These are phyloP conservation scores for Paraescarpia echinospica DNA, from an alignment of 1,140 invertebrate genomes.

Conservation along the genomic window DNA sequence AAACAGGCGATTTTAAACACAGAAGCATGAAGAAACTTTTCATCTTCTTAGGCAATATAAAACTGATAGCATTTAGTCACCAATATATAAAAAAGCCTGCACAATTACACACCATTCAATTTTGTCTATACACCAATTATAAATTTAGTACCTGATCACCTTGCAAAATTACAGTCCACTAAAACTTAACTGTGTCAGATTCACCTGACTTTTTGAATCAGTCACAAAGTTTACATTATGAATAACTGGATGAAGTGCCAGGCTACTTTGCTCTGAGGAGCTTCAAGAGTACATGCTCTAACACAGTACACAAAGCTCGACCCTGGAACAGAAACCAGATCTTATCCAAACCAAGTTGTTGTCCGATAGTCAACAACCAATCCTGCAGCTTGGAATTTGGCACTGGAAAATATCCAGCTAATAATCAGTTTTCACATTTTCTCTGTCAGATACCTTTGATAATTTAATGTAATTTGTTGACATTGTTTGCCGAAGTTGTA, in stretches of 20 bases:
- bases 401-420: neutral
- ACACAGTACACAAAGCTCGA: neutral
- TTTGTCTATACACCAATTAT: neutral
- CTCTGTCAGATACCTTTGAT: neutral
- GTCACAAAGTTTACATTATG: slow-evolving; percentile 1
- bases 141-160: neutral
- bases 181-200: neutral
- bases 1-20: too few relatives aligned
- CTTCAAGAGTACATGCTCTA: neutral
- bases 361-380: neutral
- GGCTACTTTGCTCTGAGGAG: neutral
- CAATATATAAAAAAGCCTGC: neutral
- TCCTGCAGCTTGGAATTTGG: neutral
- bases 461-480: neutral
- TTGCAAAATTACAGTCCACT: neutral
- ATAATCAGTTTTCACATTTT: neutral
- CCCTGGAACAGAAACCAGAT: neutral
- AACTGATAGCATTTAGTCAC: neutral
- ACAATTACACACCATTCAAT: neutral
- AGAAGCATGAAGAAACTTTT: too few relatives aligned
- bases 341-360: neutral
- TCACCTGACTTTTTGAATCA: neutral
- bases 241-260: neutral
- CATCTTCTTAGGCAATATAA: neutral
- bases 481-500: neutral